phyloP scores from a whole-genome alignment of 1,140 invertebrate species.

The Drosophila seguyi region DNA sequence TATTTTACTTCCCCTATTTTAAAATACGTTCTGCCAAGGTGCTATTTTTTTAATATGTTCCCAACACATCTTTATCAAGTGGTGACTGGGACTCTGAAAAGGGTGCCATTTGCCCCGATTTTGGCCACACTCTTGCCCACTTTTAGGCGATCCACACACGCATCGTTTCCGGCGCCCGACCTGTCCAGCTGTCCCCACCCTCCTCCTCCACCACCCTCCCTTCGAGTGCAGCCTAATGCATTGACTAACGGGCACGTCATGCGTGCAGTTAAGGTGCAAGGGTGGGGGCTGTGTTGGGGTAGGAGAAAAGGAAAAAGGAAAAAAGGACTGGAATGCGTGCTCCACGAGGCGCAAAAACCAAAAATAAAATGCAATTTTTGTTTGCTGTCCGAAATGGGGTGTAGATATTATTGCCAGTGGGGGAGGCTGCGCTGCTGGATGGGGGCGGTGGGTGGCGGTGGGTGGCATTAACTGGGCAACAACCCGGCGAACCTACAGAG shows the following conservation, averaged over 20 bases:
- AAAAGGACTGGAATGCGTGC: slow-evolving; percentile 35
- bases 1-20: too few relatives aligned
- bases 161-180: background rate
- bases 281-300: slow-evolving; percentile 41
- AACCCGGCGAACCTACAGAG: slow-evolving; percentile 23
- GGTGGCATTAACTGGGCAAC: slow-evolving; percentile 73
- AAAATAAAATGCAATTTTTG: slow-evolving; percentile 84
- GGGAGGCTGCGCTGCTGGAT: background rate
- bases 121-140: slow-evolving; percentile 42
- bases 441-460: slow-evolving; percentile 18
- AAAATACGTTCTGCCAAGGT: too few relatives aligned
- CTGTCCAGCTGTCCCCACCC: slow-evolving; percentile 6
- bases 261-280: slow-evolving; percentile 29
- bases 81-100: background rate
- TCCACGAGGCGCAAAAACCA: slow-evolving; percentile 61
- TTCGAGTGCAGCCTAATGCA: slow-evolving; percentile 58
- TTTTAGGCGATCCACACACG: slow-evolving; percentile 37
- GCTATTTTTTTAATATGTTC: too few relatives aligned
- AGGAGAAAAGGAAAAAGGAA: slow-evolving; percentile 15
- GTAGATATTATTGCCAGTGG: slow-evolving; percentile 70
- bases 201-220: background rate
- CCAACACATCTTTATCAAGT: background rate
- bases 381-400: slow-evolving; percentile 60
- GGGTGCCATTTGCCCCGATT: slow-evolving; percentile 35
- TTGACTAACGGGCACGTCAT: slow-evolving; percentile 72